A percentile compares a stretch with the other conserved stretches of the same genome.
Conservation (phyloP, 2,113 vertebrate species). For the Leiothrix lutea region DNA sequence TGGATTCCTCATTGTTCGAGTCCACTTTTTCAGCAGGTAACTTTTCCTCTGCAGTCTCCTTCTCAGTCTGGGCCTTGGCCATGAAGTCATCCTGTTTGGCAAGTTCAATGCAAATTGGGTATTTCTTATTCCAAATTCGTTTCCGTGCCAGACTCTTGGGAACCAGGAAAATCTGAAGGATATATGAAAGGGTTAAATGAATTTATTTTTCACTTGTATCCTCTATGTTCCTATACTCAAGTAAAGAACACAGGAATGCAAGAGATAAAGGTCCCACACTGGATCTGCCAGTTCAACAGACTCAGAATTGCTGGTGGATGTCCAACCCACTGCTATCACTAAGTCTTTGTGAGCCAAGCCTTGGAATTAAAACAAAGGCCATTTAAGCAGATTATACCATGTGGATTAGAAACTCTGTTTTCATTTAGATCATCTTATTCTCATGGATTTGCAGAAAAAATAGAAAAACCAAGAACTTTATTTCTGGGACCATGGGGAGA, state of each 20-base stretch:
- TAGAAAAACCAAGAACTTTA: not conserved
- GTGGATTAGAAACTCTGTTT: not conserved
- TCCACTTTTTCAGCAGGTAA: slow-evolving; percentile 73
- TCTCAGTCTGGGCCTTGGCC: slow-evolving; percentile 89
- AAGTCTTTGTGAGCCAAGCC: not conserved
- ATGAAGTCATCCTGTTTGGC: slow-evolving; percentile 95
- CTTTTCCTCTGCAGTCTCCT: slow-evolving; percentile 76
- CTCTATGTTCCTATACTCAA: not conserved
- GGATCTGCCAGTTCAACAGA: not conserved
- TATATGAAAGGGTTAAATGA: not conserved
- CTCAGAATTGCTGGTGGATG: not conserved
- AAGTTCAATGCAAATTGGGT: slow-evolving; percentile 95
- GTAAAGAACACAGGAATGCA: not conserved
- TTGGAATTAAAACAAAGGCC: not conserved
- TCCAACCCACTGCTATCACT: not conserved
- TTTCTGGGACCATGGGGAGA: not conserved
- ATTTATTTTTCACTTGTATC: not conserved
- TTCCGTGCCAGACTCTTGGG: slow-evolving; percentile 94
- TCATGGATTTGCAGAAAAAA: not conserved
- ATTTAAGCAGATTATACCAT: not conserved
- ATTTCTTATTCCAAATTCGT: slow-evolving; percentile 98
- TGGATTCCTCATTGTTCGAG: slow-evolving; percentile 76
- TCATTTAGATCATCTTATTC: not conserved
- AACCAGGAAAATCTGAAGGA: slow-evolving; percentile 87
- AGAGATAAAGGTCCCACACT: not conserved